phyloP scores from a whole-genome alignment of 1,140 invertebrate species.

The Halotydeus destructor region DNA sequence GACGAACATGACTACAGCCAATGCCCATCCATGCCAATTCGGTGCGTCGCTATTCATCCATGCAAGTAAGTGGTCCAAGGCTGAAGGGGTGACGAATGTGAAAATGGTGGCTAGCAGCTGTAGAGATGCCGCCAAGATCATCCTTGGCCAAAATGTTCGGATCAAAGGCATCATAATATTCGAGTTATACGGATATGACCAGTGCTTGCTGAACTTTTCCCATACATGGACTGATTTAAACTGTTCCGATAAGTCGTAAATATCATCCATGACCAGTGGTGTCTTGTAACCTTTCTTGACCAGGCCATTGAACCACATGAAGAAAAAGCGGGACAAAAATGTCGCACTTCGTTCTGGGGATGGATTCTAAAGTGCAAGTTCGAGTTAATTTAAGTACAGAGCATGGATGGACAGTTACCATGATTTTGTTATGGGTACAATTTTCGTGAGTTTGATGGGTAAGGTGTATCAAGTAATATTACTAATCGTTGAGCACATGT shows the following conservation, averaged over 20 bases:
- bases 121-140: neutral
- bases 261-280: constrained; percentile 4
- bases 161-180: neutral
- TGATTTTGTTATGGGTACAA: too few relatives aligned
- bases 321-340: constrained; percentile 65
- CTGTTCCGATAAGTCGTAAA: neutral
- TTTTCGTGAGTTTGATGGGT: too few relatives aligned
- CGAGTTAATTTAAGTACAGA: too few relatives aligned
- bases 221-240: neutral
- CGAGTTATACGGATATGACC: neutral
- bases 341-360: constrained; percentile 64
- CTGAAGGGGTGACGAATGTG: neutral
- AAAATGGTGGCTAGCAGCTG: neutral
- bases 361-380: too few relatives aligned
- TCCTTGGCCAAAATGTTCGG: neutral
- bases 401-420: too few relatives aligned
- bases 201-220: neutral
- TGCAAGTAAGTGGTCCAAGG: neutral
- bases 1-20: constrained; percentile 39
- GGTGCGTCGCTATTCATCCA: constrained; percentile 13
- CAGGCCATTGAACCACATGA: constrained; percentile 65
- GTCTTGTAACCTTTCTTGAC: neutral
- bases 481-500: too few relatives aligned
- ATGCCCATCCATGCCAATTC: constrained; percentile 33
- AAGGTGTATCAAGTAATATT: too few relatives aligned